Percentiles rank a stretch among this genome's conserved stretches.
phyloP scores from a whole-genome alignment of 2,888 invertebrate genomes.

The Pachydiplax longipennis region DNA sequence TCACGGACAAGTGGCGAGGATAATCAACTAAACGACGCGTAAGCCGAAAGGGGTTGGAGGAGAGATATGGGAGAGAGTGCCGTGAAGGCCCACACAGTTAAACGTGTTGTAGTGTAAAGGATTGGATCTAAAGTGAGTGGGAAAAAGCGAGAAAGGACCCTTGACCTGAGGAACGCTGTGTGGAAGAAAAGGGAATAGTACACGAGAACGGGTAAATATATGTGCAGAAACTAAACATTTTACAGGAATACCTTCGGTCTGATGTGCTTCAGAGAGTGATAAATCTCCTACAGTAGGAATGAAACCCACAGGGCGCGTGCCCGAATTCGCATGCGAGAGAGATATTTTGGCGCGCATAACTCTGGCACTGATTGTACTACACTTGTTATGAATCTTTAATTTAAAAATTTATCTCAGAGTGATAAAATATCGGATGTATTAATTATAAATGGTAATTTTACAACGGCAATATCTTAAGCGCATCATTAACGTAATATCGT shows the following conservation, averaged over 20 bases:
- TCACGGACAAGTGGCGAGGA: constrained; percentile 23
- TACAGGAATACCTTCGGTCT: not conserved
- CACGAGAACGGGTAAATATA: not conserved
- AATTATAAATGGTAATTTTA: no score
- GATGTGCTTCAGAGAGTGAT: not conserved
- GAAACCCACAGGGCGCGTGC: no score
- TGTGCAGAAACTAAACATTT: not conserved
- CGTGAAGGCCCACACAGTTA: not conserved
- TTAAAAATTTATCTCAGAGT: no score
- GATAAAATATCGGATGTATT: no score
- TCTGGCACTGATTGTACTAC: no score
- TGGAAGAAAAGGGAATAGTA: not conserved
- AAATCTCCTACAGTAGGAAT: not conserved
- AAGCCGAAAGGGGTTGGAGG: not conserved
- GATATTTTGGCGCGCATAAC: no score
- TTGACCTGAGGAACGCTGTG: not conserved
- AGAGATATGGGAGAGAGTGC: not conserved
- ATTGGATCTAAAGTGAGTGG: not conserved
- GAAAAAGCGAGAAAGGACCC: not conserved
- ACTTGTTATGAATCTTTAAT: no score
- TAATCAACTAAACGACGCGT: constrained; percentile 31
- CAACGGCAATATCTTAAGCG: no score
- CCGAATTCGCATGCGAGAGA: no score
- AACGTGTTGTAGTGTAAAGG: not conserved
- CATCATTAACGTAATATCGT: no score